These are phyloP conservation scores for Eufriesea mexicana DNA, from an alignment of 1,140 invertebrate species.

Conservation along the genomic window DNA sequence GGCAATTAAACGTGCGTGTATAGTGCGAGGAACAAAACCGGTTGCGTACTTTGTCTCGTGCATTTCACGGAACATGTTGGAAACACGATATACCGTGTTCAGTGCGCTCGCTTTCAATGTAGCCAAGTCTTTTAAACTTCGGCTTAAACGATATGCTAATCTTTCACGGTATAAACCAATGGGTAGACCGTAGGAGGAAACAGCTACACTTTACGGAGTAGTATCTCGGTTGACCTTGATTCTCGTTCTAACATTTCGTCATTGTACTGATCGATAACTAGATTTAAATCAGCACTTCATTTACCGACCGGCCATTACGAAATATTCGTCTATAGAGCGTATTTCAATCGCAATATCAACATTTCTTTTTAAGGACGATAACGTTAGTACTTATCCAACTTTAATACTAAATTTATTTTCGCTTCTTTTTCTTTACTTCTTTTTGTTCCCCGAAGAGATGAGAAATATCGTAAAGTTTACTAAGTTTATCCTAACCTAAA, in stretches of 20 bases:
- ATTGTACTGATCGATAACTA: constrained; percentile 18
- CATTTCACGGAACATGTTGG: constrained; percentile 33
- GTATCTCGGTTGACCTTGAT: constrained; percentile 41
- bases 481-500: too few species aligned
- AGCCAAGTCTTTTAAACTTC: constrained; percentile 29
- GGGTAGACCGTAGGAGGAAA: constrained; percentile 13
- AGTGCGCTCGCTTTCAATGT: constrained; percentile 22
- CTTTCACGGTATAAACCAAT: constrained; percentile 12
- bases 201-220: constrained; percentile 8
- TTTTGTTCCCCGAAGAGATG: not conserved
- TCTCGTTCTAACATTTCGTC: constrained; percentile 27
- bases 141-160: constrained; percentile 41
- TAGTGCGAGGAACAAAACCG: constrained; percentile 30
- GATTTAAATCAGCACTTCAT: constrained; percentile 12
- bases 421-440: not conserved
- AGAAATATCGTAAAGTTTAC: too few species aligned
- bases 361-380: not conserved
- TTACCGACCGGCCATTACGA: not conserved
- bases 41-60: constrained; percentile 33
- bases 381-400: too few species aligned
- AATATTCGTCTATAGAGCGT: not conserved
- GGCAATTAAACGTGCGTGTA: constrained; percentile 16
- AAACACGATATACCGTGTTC: constrained; percentile 37
- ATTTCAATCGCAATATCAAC: not conserved
- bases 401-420: not conserved